These are phyloP conservation scores for Sturmia bella DNA, from an alignment of 2,888 invertebrate genomes.

Conservation along the genomic window DNA sequence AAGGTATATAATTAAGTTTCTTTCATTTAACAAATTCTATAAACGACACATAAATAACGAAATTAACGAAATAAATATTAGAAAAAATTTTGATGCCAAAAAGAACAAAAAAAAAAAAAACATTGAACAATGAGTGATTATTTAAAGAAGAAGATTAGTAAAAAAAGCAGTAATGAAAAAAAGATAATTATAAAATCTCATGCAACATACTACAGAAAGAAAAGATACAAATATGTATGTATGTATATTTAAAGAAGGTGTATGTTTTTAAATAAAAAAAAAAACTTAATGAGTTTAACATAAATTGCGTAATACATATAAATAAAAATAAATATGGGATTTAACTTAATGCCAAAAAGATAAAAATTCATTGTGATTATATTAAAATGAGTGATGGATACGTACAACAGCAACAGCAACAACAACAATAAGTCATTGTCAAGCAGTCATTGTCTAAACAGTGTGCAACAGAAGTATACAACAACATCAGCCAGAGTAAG, in stretches of 20 bases:
- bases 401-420: no score
- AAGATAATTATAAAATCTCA: slow-evolving; percentile 82
- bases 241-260: slow-evolving; percentile 53
- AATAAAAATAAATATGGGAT: slow-evolving; percentile 53
- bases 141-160: slow-evolving; percentile 56
- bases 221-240: slow-evolving; percentile 55
- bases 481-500: slow-evolving; percentile 19
- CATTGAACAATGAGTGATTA: slow-evolving; percentile 51
- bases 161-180: slow-evolving; percentile 81
- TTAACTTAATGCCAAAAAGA: slow-evolving; percentile 31
- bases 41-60: slow-evolving; percentile 50
- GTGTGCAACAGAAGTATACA: slow-evolving; percentile 41
- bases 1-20: slow-evolving; percentile 7
- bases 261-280: slow-evolving; percentile 46
- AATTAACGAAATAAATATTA: slow-evolving; percentile 38
- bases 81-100: slow-evolving; percentile 5
- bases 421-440: slow-evolving; percentile 38
- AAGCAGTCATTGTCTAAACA: slow-evolving; percentile 26
- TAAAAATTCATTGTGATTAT: slow-evolving; percentile 2
- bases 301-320: slow-evolving; percentile 46
- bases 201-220: slow-evolving; percentile 80
- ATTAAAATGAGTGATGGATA: not conserved
- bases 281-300: slow-evolving; percentile 49
- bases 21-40: slow-evolving; percentile 49
- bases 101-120: slow-evolving; percentile 28